These are phyloP conservation scores for Leptinotarsa texana DNA, from an alignment of 1,140 invertebrate species.

Conservation along the genomic window DNA sequence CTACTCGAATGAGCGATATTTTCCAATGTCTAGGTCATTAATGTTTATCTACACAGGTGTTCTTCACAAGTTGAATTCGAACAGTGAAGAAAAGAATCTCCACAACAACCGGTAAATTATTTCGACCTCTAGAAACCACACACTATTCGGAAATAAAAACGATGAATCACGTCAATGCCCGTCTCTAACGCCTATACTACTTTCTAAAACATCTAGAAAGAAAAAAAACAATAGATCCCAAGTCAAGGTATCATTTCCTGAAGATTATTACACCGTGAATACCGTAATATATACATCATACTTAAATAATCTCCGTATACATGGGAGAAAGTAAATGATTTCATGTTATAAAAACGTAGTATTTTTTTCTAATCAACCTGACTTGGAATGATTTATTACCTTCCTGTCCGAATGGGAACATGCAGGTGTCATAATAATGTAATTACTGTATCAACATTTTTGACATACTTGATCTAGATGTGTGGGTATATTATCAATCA, in stretches of 20 bases:
- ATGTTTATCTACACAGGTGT: no score
- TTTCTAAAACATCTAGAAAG: background rate
- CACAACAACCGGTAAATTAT: background rate
- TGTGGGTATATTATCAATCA: no score
- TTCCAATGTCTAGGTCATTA: no score
- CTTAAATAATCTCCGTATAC: background rate
- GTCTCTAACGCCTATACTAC: background rate
- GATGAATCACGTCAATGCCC: background rate
- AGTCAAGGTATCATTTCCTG: background rate
- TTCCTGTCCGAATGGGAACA: background rate
- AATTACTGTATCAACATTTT: background rate
- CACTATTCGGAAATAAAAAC: background rate
- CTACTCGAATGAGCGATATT: no score
- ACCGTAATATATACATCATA: background rate
- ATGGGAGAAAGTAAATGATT: background rate
- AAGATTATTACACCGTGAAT: background rate
- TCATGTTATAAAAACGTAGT: background rate
- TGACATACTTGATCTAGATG: background rate
- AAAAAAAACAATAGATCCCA: background rate
- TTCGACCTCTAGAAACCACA: background rate
- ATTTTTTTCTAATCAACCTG: background rate
- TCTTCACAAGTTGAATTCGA: no score
- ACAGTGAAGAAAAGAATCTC: no score
- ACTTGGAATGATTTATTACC: slow-evolving; percentile 3
- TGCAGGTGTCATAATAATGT: background rate